Conservation (phyloP, 2,888 invertebrate species). For the Xiphydria camelus region DNA sequence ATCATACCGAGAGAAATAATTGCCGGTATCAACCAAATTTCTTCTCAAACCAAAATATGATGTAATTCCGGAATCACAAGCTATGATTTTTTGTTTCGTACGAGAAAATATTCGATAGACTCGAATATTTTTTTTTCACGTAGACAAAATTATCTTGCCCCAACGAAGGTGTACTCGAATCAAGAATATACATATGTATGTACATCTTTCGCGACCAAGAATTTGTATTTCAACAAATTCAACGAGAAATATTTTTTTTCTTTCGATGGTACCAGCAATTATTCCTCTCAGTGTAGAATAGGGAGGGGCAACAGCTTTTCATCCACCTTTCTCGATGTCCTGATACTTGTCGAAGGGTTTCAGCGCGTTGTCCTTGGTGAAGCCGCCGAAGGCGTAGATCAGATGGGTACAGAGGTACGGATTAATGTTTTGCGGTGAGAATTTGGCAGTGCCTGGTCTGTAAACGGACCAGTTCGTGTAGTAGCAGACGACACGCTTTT, state of each 20-base stretch:
- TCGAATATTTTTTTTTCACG: neutral
- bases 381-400: constrained; percentile 90
- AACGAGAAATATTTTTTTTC: too few species aligned
- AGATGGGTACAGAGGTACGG: constrained; percentile 93
- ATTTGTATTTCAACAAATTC: neutral
- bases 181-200: too few species aligned
- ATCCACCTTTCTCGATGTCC: constrained; percentile 92
- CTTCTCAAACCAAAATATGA: neutral
- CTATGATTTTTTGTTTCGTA: neutral
- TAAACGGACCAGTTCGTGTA: constrained; percentile 95
- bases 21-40: too few species aligned
- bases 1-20: too few species aligned
- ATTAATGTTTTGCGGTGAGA: constrained; percentile 92
- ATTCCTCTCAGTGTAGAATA: too few species aligned
- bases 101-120: too few species aligned
- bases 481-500: constrained; percentile 84
- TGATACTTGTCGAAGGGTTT: constrained; percentile 95
- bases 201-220: too few species aligned
- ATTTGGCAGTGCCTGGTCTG: constrained; percentile 86
- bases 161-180: too few species aligned
- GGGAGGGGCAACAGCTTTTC: too few species aligned
- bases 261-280: too few species aligned
- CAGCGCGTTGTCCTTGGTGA: constrained; percentile 87
- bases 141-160: neutral
- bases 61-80: neutral